These are phyloP conservation scores for Cheirogaleus major DNA, from an alignment of 2,797 vertebrate genomes.

Conservation along the genomic window DNA sequence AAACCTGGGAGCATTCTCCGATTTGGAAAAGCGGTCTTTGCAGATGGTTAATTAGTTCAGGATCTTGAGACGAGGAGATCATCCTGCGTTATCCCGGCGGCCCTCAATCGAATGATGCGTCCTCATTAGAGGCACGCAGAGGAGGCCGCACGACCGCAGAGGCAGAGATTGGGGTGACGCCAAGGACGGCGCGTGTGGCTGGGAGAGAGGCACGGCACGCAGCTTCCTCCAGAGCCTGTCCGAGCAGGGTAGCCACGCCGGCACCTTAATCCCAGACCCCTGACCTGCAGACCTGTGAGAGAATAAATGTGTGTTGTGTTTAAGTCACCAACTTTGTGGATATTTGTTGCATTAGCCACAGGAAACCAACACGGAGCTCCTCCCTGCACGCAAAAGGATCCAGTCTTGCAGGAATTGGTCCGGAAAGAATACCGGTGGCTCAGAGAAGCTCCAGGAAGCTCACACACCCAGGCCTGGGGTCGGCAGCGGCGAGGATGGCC, in stretches of 20 bases:
- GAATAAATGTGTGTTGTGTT: background rate
- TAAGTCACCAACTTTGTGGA: background rate
- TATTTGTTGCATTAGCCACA: background rate
- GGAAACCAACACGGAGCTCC: background rate
- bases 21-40: background rate
- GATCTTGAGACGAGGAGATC: background rate
- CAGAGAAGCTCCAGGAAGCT: background rate
- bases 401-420: background rate
- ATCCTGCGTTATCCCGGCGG: background rate
- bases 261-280: background rate
- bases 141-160: background rate
- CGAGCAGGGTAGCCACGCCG: accelerated
- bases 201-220: accelerated
- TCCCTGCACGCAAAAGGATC: background rate
- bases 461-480: background rate
- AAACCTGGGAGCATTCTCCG: background rate
- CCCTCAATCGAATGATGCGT: background rate
- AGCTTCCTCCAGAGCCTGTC: background rate
- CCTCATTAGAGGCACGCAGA: background rate
- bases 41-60: background rate
- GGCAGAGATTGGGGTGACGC: background rate
- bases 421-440: background rate
- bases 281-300: background rate
- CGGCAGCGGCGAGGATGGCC: background rate
- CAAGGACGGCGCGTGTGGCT: accelerated